Percentiles rank a stretch among this genome's conserved stretches.
These are phyloP conservation scores for Leptocoma aspasia DNA, from an alignment of 2,113 vertebrate species.

Conservation along the genomic window DNA sequence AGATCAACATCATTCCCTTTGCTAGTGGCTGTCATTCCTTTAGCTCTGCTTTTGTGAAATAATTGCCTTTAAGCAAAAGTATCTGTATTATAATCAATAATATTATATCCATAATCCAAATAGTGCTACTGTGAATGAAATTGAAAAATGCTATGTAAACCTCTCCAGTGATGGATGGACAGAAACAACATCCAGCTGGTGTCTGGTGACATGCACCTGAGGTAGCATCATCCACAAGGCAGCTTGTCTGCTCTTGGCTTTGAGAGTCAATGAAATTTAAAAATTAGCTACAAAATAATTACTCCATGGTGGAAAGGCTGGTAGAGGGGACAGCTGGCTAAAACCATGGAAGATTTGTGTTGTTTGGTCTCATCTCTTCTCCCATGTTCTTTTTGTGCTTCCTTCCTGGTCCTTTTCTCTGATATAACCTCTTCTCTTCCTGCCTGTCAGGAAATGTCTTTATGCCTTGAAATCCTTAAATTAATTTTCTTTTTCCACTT, in stretches of 20 bases:
- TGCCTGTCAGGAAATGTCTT: not conserved
- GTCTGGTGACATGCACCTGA: rapidly evolving
- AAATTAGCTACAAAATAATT: not conserved
- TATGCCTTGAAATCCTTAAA: not conserved
- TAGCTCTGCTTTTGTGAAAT: not conserved
- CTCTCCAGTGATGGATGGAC: not conserved
- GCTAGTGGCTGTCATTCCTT: not conserved
- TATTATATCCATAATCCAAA: not conserved
- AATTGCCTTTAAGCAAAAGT: not conserved
- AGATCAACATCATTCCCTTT: not conserved
- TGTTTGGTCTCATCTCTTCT: not conserved
- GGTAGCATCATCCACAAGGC: not conserved
- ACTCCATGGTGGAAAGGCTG: rapidly evolving
- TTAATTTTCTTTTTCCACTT: not conserved
- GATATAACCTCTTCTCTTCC: not conserved
- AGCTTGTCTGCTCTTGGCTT: not conserved
- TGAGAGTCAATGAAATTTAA: not conserved
- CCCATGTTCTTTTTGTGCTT: not conserved
- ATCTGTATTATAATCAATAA: not conserved
- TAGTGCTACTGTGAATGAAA: not conserved
- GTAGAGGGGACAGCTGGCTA: not conserved
- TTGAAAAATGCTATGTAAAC: not conserved
- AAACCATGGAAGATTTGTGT: not conserved
- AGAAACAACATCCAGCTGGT: not conserved
- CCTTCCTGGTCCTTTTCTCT: not conserved